These are phyloP conservation scores for Apostichopus californicus DNA, from an alignment of 35 echinoderm and acorn worm species.

Conservation along the genomic window DNA sequence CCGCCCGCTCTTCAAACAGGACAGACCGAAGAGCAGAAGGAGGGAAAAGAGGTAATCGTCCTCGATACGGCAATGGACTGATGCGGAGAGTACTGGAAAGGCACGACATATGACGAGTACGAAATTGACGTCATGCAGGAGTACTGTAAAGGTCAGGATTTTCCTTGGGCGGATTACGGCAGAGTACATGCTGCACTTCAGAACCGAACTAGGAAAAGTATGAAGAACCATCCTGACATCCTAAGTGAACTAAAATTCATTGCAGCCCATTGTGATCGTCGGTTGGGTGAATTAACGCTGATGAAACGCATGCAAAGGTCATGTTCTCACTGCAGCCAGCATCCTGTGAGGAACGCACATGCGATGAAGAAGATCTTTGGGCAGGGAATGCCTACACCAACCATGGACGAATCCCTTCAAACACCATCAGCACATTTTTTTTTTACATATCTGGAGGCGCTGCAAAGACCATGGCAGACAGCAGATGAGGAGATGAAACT, in stretches of 20 bases:
- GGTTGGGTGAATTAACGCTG: slow-evolving; percentile 18
- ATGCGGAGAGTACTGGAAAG: not conserved
- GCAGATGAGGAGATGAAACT: not conserved
- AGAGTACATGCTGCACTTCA: not conserved
- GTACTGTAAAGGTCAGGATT: not conserved
- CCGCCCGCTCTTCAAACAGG: no score
- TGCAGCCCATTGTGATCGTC: slow-evolving; percentile 20
- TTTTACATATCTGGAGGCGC: not conserved
- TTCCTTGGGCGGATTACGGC: slow-evolving; percentile 17
- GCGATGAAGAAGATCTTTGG: not conserved
- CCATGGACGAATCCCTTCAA: not conserved
- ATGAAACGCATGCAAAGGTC: not conserved
- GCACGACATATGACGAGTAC: not conserved
- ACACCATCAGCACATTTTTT: not conserved
- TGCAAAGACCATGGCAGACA: not conserved
- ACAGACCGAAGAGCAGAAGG: not conserved
- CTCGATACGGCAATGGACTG: slow-evolving; percentile 21
- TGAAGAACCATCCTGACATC: not conserved
- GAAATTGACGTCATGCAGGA: not conserved
- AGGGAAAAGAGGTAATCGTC: not conserved
- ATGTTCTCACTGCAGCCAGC: not conserved
- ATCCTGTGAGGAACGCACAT: not conserved
- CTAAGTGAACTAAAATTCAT: not conserved
- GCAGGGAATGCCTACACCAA: not conserved
- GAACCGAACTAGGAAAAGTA: not conserved